Evolutionary conservation across 2,888 invertebrate species (phyloP).

Genomic region (Drosophila acutilabella): DNA sequence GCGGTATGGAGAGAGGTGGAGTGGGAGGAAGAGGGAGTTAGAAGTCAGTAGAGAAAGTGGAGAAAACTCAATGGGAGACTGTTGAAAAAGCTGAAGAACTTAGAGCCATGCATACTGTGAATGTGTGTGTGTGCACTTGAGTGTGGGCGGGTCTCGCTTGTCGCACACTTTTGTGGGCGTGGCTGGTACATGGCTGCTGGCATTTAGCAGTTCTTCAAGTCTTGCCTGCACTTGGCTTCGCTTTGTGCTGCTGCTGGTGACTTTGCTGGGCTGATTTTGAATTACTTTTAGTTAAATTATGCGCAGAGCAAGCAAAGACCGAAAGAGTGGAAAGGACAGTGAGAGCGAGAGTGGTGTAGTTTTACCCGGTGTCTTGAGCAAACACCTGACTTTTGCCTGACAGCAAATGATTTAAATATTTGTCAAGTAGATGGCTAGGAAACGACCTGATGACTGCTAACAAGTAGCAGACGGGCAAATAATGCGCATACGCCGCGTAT

Average conservation of each 20-base stretch:
- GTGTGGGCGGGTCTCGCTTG: slow-evolving; percentile 24
- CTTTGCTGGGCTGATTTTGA: slow-evolving; percentile 47
- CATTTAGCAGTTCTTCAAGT: slow-evolving; percentile 52
- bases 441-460: slow-evolving; percentile 1
- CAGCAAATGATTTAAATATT: slow-evolving; percentile 71
- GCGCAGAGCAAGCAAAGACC: slow-evolving; percentile 32
- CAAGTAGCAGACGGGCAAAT: slow-evolving; percentile 16
- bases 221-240: slow-evolving; percentile 56
- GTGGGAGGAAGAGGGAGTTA: not conserved
- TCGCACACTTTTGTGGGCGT: slow-evolving; percentile 24
- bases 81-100: slow-evolving; percentile 17
- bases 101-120: slow-evolving; percentile 29
- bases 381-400: slow-evolving; percentile 32
- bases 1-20: not conserved
- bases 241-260: slow-evolving; percentile 36
- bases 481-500: slow-evolving; percentile 50
- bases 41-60: not conserved
- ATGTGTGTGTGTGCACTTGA: slow-evolving; percentile 41
- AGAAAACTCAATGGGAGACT: not conserved
- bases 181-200: slow-evolving; percentile 48
- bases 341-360: not conserved
- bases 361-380: not conserved
- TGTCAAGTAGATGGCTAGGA: slow-evolving; percentile 46
- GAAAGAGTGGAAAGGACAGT: too few species aligned
- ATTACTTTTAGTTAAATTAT: slow-evolving; percentile 72